Evolutionary conservation across 2,797 vertebrate species (phyloP), one percentile per base, ranked within the genome.

Genomic region (Acrocephalus scirpaceus): DNA sequence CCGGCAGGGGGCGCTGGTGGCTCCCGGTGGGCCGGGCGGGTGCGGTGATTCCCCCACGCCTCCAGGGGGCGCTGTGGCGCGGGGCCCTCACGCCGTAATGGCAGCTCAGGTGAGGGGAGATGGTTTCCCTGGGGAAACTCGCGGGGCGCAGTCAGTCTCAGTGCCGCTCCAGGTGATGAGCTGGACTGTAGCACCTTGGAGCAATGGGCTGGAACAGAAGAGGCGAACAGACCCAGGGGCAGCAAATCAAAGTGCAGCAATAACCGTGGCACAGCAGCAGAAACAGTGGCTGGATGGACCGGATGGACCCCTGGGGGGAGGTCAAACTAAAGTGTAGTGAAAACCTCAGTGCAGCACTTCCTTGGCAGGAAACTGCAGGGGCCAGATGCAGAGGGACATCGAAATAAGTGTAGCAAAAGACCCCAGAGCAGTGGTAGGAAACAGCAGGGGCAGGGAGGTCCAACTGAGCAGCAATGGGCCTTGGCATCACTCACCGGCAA

Each of bases 351-450:
- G 17, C 32, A 45, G 26, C 3, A 38, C 57, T 26, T 60, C 34
- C 16, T 60, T 4, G 0, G 21, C 27, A 18, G n/a, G 40, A 72
- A 82, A n/a, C 18, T 0, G 0, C 1, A 1, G 27, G 11, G 7
- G 9, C 40, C 5, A 5, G n/a, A 10, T 0, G 1, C 0, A 0
- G 7, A 3, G 26, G 13, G 9, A 42, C 8, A 25, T 11, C 0
- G 1, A 70, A 17, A 11, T 36, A 10, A 82, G 22, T 22, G 27
- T 22, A 47, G 29, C 69, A 47, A 23, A n/a, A 12, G 1, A 23
- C 40, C n/a, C 12, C 40, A 19, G 10, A 38, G 18, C 10, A 16
- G 13, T 11, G 40, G 14, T 48, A 47, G 23, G n/a, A 54, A 47
- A 23, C 15, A 54, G 15, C 10, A 6, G 22, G 18, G 40, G 12